Evolutionary conservation across 2,797 vertebrate species (phyloP), one percentile per base, ranked within the genome.

Genomic region (Moxostoma hubbsi): DNA sequence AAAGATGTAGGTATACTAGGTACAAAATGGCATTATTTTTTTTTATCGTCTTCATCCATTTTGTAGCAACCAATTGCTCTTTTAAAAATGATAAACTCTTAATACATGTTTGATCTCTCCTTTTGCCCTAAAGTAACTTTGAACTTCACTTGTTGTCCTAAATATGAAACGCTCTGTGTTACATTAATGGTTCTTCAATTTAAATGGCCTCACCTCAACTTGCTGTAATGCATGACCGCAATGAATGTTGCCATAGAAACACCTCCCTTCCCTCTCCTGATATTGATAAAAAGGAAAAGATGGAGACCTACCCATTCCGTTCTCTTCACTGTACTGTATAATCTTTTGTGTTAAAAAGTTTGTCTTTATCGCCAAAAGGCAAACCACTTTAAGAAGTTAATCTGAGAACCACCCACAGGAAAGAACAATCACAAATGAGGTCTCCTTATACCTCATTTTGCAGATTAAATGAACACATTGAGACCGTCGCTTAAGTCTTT

Each of bases 191-290:
- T 36, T 36, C 36, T 36, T 36, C 36, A 36, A 36, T 36, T 36
- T 36, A 36, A 36, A 3, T 36, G 36, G 36, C 36, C 36, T 36
- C 4, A 36, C 36, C 36, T 36, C 36, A 36, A 36, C 36, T 4
- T 36, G 36, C 36, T 36, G 36, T 36, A 36, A 36, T 36, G 36
- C 4, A 66, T 89, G 87, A 88, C 87, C 87, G 83, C 85, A 86
- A 85, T 50, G 62, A 83, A 88, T 70, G 88, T 91, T 88, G 86
- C 89, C 88, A 75, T 92, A 89, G 88, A 89, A 86, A 90, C 72
- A 36, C 59, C 82, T 83, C 82, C 75, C 65, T 81, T 84, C 80
- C 83, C 71, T 85, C 83, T 75, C 78, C 64, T 80, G 81, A 61
- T 57, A 75, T 66, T 75, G 64, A 81, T 53, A 63, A 81, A 63